Percentiles rank a stretch among this genome's conserved stretches.
phyloP scores from a whole-genome alignment of 2,113 vertebrate genomes.

The Paradisaea rubra region DNA sequence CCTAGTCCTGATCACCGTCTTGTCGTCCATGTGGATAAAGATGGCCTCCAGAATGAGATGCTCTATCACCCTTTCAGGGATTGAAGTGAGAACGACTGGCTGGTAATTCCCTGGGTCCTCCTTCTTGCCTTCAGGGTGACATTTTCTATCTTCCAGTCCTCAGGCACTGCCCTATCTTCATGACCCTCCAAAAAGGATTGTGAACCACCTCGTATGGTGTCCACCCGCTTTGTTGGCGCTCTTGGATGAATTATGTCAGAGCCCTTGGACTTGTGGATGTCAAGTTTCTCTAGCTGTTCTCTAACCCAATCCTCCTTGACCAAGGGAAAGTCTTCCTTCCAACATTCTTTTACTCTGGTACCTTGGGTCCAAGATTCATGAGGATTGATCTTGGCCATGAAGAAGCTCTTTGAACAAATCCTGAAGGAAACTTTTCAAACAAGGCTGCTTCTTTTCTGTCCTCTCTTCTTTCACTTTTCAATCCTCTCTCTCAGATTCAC shows the following conservation, averaged over 20 bases:
- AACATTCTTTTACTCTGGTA: neutral
- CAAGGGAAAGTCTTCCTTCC: neutral
- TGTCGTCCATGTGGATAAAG: no score
- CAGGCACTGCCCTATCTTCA: neutral
- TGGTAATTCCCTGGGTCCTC: neutral
- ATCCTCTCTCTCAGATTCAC: neutral
- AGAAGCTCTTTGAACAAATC: neutral
- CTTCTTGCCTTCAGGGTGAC: neutral
- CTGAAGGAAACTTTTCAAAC: neutral
- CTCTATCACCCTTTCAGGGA: neutral
- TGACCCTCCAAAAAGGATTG: neutral
- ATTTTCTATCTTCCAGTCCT: neutral
- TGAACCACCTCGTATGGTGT: fast-evolving
- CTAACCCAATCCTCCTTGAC: neutral
- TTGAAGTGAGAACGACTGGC: neutral
- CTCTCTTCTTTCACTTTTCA: neutral
- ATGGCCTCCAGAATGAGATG: neutral
- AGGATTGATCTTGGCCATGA: neutral
- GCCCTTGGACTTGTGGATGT: neutral
- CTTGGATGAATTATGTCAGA: neutral
- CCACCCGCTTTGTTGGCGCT: neutral
- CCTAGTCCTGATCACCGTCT: neutral
- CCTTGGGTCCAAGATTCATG: neutral
- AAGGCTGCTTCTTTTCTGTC: neutral
- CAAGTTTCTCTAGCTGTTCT: neutral